phyloP scores from a whole-genome alignment of 1,140 invertebrate genomes.

The Neuroterus valhalla region DNA sequence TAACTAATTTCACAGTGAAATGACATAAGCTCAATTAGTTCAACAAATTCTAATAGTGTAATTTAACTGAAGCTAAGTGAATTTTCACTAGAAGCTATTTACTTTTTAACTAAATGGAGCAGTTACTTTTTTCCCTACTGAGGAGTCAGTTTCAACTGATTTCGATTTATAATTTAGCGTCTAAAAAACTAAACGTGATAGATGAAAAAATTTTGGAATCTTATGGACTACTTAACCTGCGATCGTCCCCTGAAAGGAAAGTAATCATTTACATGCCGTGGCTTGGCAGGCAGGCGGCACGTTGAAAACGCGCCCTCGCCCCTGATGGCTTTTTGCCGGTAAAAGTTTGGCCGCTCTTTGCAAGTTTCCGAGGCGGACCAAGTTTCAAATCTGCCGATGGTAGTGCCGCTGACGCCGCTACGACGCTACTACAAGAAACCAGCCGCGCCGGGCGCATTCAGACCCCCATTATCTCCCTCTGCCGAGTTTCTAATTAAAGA shows the following conservation, averaged over 20 bases:
- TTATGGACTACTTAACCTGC: background rate
- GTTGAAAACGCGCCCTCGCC: slow-evolving; percentile 55
- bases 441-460: slow-evolving; percentile 57
- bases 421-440: slow-evolving; percentile 69
- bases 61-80: no score
- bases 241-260: slow-evolving; percentile 44
- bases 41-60: no score
- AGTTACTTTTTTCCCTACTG: no score
- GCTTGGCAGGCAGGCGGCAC: slow-evolving; percentile 48
- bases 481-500: slow-evolving; percentile 72
- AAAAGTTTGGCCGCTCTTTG: slow-evolving; percentile 54
- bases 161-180: background rate
- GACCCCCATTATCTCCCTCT: slow-evolving; percentile 54
- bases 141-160: no score
- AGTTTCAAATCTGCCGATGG: slow-evolving; percentile 64
- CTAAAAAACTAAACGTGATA: background rate
- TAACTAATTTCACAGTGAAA: no score
- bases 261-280: slow-evolving; percentile 61
- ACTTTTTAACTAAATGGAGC: no score
- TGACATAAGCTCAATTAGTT: no score
- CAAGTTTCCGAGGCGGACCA: slow-evolving; percentile 59
- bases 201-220: slow-evolving; percentile 6
- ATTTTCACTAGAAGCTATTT: no score
- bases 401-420: slow-evolving; percentile 65
- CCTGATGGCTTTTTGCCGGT: slow-evolving; percentile 60